Conservation (phyloP, 2,888 invertebrate genomes). For the Synanthedon formicaeformis region DNA sequence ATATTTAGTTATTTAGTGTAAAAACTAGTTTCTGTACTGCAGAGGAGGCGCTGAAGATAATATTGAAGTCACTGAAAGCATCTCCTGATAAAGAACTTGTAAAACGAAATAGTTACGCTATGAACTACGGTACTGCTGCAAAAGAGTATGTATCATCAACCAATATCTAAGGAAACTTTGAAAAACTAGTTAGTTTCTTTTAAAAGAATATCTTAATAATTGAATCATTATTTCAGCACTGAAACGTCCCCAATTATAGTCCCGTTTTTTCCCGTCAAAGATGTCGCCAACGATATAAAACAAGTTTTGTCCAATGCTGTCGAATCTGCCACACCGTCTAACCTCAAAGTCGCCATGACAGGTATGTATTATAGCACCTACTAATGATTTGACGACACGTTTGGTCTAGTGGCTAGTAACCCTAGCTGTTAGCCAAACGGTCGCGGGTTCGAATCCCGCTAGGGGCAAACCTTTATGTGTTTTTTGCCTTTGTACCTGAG, state of each 20-base stretch:
- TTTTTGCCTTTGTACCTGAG: too few species aligned
- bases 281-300: slow-evolving; percentile 39
- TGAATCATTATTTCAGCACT: slow-evolving; percentile 15
- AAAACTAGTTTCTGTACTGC: not conserved
- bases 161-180: too few species aligned
- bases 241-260: slow-evolving; percentile 30
- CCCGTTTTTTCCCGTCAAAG: slow-evolving; percentile 40
- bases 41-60: slow-evolving; percentile 28
- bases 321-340: slow-evolving; percentile 21
- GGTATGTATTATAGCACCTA: slow-evolving; percentile 14
- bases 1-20: too few species aligned
- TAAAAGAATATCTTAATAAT: too few species aligned
- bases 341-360: slow-evolving; percentile 32
- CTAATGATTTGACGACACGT: too few species aligned
- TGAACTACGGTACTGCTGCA: slow-evolving; percentile 33
- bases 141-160: slow-evolving; percentile 25
- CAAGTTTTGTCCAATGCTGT: slow-evolving; percentile 26
- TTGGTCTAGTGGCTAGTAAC: too few species aligned
- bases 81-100: slow-evolving; percentile 22
- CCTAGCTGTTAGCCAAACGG: too few species aligned
- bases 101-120: slow-evolving; percentile 24
- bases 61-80: slow-evolving; percentile 35
- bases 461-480: too few species aligned
- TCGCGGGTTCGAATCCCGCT: too few species aligned
- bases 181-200: too few species aligned